Percentiles rank a stretch among this genome's conserved stretches.
These are phyloP conservation scores for Rhogogaster chlorosoma DNA, from an alignment of 2,888 invertebrate species.

Conservation along the genomic window DNA sequence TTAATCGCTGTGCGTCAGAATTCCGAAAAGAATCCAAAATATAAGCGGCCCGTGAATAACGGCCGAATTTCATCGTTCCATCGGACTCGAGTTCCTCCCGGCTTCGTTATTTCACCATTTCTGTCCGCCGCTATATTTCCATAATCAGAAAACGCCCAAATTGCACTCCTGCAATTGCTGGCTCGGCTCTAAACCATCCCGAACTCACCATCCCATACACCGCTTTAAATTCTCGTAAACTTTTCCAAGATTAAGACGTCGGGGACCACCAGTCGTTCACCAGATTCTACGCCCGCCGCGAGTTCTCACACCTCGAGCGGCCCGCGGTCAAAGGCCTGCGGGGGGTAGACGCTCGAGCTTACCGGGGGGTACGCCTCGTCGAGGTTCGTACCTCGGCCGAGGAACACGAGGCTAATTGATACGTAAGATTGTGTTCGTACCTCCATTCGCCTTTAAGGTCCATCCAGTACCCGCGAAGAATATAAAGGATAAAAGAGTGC, in stretches of 20 bases:
- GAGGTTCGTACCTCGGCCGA: constrained; percentile 59
- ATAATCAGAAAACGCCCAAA: not conserved
- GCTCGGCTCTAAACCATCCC: not conserved
- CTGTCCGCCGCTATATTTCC: not conserved
- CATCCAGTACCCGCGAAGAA: not conserved
- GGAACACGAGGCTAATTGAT: constrained; percentile 77
- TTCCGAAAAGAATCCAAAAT: not conserved
- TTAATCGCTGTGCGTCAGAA: constrained; percentile 10
- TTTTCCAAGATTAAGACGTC: constrained; percentile 37
- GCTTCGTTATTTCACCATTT: not conserved
- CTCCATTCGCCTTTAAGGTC: constrained; percentile 56
- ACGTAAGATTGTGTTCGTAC: constrained; percentile 76
- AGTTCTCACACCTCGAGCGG: constrained; percentile 65
- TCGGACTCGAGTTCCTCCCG: not conserved
- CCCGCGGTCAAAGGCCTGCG: constrained; percentile 77
- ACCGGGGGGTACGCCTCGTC: constrained; percentile 40
- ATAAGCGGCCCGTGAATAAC: not conserved
- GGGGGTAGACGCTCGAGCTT: constrained; percentile 67
- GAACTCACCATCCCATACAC: not conserved
- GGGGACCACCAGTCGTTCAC: constrained; percentile 37
- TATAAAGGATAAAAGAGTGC: constrained; percentile 32
- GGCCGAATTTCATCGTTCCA: not conserved
- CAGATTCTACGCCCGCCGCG: constrained; percentile 12
- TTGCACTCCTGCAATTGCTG: not conserved
- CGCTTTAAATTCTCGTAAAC: not conserved